Percentiles rank a stretch among this genome's conserved stretches.
These are phyloP conservation scores for Bostrychus sinensis DNA, from an alignment of 2,113 vertebrate species.

Conservation along the genomic window DNA sequence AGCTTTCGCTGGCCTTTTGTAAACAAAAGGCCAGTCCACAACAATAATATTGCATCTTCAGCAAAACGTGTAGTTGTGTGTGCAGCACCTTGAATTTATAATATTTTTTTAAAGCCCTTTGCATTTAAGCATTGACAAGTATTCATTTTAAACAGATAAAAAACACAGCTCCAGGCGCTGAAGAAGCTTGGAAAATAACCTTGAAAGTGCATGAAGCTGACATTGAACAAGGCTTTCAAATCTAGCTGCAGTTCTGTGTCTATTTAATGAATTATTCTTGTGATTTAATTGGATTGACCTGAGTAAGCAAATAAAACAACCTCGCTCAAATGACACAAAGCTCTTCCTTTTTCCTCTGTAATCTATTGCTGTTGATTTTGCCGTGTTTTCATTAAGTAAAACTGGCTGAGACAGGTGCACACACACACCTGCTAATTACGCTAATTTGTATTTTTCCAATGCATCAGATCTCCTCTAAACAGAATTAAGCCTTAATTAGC, in stretches of 20 bases:
- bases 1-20: too few relatives aligned
- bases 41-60: too few relatives aligned
- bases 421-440: constrained; percentile 24
- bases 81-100: too few relatives aligned
- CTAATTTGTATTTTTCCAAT: constrained; percentile 17
- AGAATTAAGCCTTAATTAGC: not conserved
- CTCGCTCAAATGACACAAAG: not conserved
- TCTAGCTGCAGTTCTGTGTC: not conserved
- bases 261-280: not conserved
- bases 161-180: not conserved
- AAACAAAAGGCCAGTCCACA: too few relatives aligned
- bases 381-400: not conserved
- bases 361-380: not conserved
- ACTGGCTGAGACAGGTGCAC: constrained; percentile 17
- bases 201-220: not conserved
- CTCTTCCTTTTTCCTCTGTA: not conserved
- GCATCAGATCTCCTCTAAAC: not conserved
- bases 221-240: not conserved
- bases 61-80: too few relatives aligned
- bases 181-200: not conserved
- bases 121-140: too few relatives aligned
- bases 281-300: not conserved
- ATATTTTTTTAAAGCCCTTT: too few relatives aligned
- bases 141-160: too few relatives aligned
- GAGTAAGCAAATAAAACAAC: not conserved